These are phyloP conservation scores for Caradrina clavipalpis DNA, from an alignment of 2,888 invertebrate genomes.

Conservation along the genomic window DNA sequence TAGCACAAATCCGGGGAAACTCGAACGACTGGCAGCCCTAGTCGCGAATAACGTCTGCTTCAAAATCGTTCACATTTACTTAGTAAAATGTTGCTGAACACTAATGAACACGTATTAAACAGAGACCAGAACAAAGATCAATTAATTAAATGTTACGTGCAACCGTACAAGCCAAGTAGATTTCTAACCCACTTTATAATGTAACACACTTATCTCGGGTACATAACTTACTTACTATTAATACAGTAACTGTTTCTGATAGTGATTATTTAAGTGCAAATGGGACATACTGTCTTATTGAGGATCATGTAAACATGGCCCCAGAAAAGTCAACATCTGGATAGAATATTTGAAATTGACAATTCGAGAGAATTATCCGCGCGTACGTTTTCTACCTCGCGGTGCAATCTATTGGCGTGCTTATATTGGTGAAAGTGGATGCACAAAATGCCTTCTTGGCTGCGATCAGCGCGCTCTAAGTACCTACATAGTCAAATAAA, in stretches of 20 bases:
- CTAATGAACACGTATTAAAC: conserved; percentile 49
- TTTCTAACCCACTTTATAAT: conserved; percentile 63
- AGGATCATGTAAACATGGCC: conserved; percentile 11
- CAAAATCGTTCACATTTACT: conserved; percentile 19
- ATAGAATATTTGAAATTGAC: conserved; percentile 61
- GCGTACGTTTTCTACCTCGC: conserved; percentile 76
- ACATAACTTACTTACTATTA: conserved; percentile 26
- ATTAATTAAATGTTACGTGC: conserved; percentile 61
- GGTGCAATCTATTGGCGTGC: conserved; percentile 82
- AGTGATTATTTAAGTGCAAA: conserved; percentile 42
- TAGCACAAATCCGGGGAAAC: too few species aligned
- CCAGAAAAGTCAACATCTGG: conserved; percentile 34
- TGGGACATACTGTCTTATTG: conserved; percentile 32
- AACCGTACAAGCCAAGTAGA: conserved; percentile 54
- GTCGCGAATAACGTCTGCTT: not conserved
- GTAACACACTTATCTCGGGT: conserved; percentile 59
- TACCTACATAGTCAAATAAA: conserved; percentile 69
- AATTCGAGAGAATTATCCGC: conserved; percentile 68
- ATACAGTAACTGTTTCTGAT: conserved; percentile 43
- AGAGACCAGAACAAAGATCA: conserved; percentile 62
- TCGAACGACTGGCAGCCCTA: too few species aligned
- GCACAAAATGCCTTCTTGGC: conserved; percentile 80
- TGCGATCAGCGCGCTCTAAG: conserved; percentile 66
- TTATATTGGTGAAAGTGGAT: conserved; percentile 87
- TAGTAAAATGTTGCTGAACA: conserved; percentile 43